These are phyloP conservation scores for Bombus huntii DNA, from an alignment of 1,140 invertebrate species.

Conservation along the genomic window DNA sequence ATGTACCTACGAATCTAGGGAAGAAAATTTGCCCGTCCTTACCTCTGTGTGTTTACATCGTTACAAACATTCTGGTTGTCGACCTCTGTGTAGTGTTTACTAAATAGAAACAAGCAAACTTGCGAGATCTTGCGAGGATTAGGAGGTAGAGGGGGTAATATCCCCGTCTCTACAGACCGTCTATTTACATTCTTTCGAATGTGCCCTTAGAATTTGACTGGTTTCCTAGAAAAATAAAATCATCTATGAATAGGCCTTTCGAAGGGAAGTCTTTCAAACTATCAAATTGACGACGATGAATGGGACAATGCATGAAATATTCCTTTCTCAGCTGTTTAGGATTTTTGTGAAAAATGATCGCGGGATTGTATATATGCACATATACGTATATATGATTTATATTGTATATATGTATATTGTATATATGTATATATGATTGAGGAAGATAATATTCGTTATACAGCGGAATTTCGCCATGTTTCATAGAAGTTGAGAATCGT, in stretches of 20 bases:
- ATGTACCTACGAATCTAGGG: not conserved
- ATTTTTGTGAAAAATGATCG: not conserved
- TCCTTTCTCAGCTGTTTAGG: not conserved
- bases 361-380: not conserved
- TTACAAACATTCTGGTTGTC: no score
- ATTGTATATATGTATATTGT: no score
- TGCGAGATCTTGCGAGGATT: not conserved
- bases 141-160: no score
- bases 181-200: not conserved
- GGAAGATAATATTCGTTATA: not conserved
- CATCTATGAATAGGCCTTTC: not conserved
- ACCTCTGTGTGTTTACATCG: not conserved
- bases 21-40: not conserved
- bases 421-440: no score
- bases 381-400: no score
- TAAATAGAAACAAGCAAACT: not conserved
- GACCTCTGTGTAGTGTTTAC: not conserved
- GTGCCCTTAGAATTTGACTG: no score
- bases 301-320: not conserved
- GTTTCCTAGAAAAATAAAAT: not conserved
- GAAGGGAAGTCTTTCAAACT: not conserved
- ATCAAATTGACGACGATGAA: not conserved
- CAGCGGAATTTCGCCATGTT: not conserved
- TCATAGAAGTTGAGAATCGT: not conserved
- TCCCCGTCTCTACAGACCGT: not conserved